phyloP scores from a whole-genome alignment of 1,140 invertebrate species.

The Diploscapter pachys region DNA sequence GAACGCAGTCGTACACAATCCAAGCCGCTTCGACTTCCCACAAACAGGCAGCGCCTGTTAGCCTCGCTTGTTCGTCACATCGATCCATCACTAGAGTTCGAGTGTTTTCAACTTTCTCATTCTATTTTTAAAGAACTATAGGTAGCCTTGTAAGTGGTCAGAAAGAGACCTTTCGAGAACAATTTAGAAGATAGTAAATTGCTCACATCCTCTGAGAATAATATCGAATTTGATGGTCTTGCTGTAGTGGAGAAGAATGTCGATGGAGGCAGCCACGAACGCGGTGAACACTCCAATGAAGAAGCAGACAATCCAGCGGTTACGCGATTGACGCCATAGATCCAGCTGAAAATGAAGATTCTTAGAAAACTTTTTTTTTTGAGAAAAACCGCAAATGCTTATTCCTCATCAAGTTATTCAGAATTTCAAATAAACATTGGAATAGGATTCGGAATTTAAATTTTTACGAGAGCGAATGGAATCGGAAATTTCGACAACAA shows the following conservation, averaged over 20 bases:
- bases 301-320: slow-evolving; percentile 81
- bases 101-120: not conserved
- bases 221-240: slow-evolving; percentile 75
- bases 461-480: too few species aligned
- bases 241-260: slow-evolving; percentile 81
- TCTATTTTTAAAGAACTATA: not conserved
- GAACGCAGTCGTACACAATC: slow-evolving; percentile 54
- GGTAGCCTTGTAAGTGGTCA: too few species aligned
- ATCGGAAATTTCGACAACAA: too few species aligned
- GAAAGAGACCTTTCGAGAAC: too few species aligned
- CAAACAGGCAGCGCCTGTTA: slow-evolving; percentile 40
- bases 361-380: not conserved
- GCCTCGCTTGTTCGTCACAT: slow-evolving; percentile 2
- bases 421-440: too few species aligned
- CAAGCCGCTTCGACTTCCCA: slow-evolving; percentile 48
- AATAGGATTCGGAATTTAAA: too few species aligned
- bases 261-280: slow-evolving; percentile 80
- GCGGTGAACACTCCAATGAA: slow-evolving; percentile 90
- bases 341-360: slow-evolving; percentile 38
- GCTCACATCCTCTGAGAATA: slow-evolving; percentile 37
- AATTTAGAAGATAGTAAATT: too few species aligned
- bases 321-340: slow-evolving; percentile 40
- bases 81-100: slow-evolving; percentile 11
- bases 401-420: too few species aligned
- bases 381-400: too few species aligned